These are phyloP conservation scores for Papilio polytes DNA, from an alignment of 1,140 invertebrate species.

Conservation along the genomic window DNA sequence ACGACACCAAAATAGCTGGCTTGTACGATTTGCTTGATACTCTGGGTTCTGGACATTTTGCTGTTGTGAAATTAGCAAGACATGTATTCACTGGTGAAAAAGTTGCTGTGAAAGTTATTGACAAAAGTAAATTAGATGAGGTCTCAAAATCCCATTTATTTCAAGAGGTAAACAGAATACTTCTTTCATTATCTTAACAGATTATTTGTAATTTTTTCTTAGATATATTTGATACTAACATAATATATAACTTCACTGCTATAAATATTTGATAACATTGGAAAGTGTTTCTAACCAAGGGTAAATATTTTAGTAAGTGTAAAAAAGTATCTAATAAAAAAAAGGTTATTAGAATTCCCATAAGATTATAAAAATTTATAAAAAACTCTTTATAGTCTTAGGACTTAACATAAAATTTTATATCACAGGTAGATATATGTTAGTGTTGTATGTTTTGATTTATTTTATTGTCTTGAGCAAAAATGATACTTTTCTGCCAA, in stretches of 20 bases:
- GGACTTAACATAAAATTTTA: not conserved
- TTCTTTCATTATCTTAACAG: not conserved
- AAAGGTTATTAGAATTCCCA: not conserved
- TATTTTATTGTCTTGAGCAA: not conserved
- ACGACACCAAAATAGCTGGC: constrained; percentile 97
- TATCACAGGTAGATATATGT: not conserved
- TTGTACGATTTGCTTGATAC: constrained; percentile 98
- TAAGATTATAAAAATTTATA: too few relatives aligned
- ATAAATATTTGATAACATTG: not conserved
- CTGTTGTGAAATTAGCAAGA: constrained; percentile 98
- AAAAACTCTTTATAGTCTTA: not conserved
- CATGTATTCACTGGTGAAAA: constrained; percentile 99
- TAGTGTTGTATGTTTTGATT: not conserved
- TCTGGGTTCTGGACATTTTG: constrained; percentile 97
- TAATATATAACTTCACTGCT: not conserved
- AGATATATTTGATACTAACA: not conserved
- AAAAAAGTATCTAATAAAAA: not conserved
- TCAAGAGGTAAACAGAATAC: constrained; percentile 89
- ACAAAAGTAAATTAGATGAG: constrained; percentile 98
- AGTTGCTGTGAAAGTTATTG: constrained; percentile 98
- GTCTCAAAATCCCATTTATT: constrained; percentile 98
- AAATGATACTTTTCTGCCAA: not conserved
- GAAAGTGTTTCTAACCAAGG: not conserved
- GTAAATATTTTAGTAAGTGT: not conserved
- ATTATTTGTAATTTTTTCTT: not conserved